Percentiles rank a stretch among this genome's conserved stretches.
These are phyloP conservation scores for Heliconius congener DNA, from an alignment of 1,140 invertebrate species.

Conservation along the genomic window DNA sequence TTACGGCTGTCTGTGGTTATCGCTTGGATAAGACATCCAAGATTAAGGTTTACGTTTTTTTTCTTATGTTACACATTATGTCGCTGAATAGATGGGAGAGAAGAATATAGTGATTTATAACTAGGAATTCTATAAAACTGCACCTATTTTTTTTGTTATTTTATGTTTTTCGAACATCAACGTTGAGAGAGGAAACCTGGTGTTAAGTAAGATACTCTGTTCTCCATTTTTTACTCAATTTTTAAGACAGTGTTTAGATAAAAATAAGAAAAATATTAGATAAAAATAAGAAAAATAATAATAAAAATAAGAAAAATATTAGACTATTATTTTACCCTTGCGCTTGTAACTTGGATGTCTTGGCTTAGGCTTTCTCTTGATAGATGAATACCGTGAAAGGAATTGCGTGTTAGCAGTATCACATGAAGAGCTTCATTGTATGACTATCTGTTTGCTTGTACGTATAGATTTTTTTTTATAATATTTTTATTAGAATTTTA, in stretches of 20 bases:
- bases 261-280: too few species aligned
- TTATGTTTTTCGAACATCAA: too few species aligned
- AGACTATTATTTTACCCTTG: constrained; percentile 59
- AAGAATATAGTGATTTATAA: neutral
- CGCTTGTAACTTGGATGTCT: constrained; percentile 73
- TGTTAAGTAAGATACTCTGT: neutral
- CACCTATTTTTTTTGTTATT: too few species aligned
- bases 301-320: too few species aligned
- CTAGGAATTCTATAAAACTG: too few species aligned
- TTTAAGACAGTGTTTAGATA: too few species aligned
- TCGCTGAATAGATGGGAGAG: too few species aligned
- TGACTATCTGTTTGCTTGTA: neutral
- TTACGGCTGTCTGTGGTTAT: constrained; percentile 51
- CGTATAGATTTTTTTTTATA: neutral
- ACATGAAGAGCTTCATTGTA: constrained; percentile 39
- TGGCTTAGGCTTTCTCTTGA: constrained; percentile 56
- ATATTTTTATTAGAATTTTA: neutral
- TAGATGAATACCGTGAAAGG: constrained; percentile 74
- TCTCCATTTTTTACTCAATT: neutral
- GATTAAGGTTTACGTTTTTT: neutral
- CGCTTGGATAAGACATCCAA: neutral
- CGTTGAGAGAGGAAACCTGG: neutral
- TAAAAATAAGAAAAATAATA: too few species aligned
- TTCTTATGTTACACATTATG: too few species aligned
- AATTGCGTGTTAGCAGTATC: constrained; percentile 65